phyloP scores from a whole-genome alignment of 2,888 invertebrate species.

The Campopleginae sp. region DNA sequence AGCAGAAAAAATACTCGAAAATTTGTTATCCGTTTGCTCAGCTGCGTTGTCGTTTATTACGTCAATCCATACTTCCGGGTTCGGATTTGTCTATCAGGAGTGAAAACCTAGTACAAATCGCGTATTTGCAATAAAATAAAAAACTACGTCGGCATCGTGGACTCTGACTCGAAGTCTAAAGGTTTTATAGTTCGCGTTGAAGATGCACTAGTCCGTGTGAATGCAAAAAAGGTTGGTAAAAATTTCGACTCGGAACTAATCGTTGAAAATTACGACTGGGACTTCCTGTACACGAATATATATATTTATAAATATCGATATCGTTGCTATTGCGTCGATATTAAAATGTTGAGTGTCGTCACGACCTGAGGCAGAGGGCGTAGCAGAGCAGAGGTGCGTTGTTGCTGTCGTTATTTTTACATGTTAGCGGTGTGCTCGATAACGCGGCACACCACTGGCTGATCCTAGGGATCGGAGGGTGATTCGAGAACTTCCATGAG shows the following conservation, averaged over 20 bases:
- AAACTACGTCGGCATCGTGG: not conserved
- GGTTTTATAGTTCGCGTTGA: not conserved
- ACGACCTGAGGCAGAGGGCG: constrained; percentile 33
- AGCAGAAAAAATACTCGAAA: not conserved
- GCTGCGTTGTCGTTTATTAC: not conserved
- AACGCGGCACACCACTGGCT: constrained; percentile 78
- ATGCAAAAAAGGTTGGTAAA: not conserved
- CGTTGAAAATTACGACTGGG: not conserved
- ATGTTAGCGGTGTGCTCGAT: constrained; percentile 78
- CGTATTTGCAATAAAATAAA: not conserved
- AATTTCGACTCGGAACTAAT: not conserved
- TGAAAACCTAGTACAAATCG: not conserved
- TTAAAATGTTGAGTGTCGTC: constrained; percentile 7
- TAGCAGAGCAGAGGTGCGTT: constrained; percentile 35
- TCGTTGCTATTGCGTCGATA: constrained; percentile 35
- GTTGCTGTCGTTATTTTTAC: constrained; percentile 69
- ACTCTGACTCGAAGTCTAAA: not conserved
- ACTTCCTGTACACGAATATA: constrained; percentile 3
- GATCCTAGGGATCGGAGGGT: constrained; percentile 84
- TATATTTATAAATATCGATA: constrained; percentile 17
- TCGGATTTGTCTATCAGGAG: not conserved
- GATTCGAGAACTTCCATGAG: constrained; percentile 93
- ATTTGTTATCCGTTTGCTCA: not conserved
- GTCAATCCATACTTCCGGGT: not conserved
- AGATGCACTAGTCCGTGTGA: not conserved